Evolutionary conservation across 2,888 invertebrate genomes (phyloP), one percentile per base, ranked within the genome.

Genomic region (Melanotus villosus): DNA sequence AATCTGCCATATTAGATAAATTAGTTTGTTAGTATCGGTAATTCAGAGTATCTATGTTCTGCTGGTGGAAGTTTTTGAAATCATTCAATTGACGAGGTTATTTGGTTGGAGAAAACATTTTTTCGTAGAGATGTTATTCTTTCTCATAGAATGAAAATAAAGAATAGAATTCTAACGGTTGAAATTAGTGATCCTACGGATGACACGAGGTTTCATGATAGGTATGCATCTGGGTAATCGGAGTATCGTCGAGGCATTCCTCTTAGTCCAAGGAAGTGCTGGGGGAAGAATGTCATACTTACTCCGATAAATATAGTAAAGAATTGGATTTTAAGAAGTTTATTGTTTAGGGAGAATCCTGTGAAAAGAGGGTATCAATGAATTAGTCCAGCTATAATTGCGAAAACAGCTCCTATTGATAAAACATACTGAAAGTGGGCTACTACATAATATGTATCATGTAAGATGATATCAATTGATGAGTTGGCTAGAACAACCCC

Each of bases 391-490:
- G 93, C 92, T 75, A 92, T 93, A 86, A 93, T 92, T n/a, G n/a
- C 1, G 91, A n/a, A n/a, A n/a, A n/a, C n/a, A n/a, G n/a, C n/a
- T n/a, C n/a, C n/a, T n/a, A n/a, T n/a, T n/a, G n/a, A 92, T 79
- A 93, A 77, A 0, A 93, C 93, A 88, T 93, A 93, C 82, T 94
- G 93, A 79, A 94, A 94, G 83, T 94, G 93, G 2, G 92, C n/a
- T n/a, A n/a, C n/a, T n/a, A n/a, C n/a, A n/a, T n/a, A n/a, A n/a
- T n/a, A n/a, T n/a, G n/a, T n/a, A n/a, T n/a, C n/a, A n/a, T n/a
- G n/a, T n/a, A n/a, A n/a, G n/a, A n/a, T n/a, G n/a, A n/a, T n/a
- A n/a, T 94, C 93, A 85, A 94, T 86, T 10, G 91, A 92, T 21
- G 92, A 92, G 81, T 93, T 93, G 69, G 92, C 89, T 85, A 92